These are phyloP conservation scores for Drosophila obscura DNA, from an alignment of 1,140 invertebrate species.

Conservation along the genomic window DNA sequence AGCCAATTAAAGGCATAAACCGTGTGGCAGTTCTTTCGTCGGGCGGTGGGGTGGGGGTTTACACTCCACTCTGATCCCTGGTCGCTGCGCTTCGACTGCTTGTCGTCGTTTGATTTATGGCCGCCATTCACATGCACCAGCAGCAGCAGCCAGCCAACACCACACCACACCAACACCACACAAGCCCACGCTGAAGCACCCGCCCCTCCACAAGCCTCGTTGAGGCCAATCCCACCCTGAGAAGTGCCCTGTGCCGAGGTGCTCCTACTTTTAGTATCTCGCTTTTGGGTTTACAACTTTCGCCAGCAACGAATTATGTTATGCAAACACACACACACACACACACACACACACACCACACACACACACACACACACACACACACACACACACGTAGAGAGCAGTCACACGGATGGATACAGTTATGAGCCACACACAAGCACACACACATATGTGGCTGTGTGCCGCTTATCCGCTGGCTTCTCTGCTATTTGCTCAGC, in stretches of 20 bases:
- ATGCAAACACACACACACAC: slow-evolving; percentile 40
- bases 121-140: slow-evolving; percentile 52
- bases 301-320: slow-evolving; percentile 55
- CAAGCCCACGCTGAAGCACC: too few relatives aligned
- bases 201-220: too few relatives aligned
- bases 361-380: slow-evolving; percentile 23
- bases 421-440: slow-evolving; percentile 15
- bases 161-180: background rate
- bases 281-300: slow-evolving; percentile 57
- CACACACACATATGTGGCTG: slow-evolving; percentile 20
- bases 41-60: slow-evolving; percentile 7
- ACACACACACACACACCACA: background rate
- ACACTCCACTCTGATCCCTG: slow-evolving; percentile 13
- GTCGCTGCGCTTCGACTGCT: slow-evolving; percentile 33
- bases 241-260: background rate
- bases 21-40: slow-evolving; percentile 9
- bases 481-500: slow-evolving; percentile 52
- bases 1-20: slow-evolving; percentile 51
- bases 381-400: background rate
- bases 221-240: background rate
- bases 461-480: slow-evolving; percentile 23
- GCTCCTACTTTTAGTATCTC: background rate
- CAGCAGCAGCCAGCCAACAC: background rate
- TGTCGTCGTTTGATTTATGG: slow-evolving; percentile 56
- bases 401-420: background rate